These are phyloP conservation scores for Gorilla gorilla DNA, from an alignment of 2,113 vertebrate genomes.

Conservation along the genomic window DNA sequence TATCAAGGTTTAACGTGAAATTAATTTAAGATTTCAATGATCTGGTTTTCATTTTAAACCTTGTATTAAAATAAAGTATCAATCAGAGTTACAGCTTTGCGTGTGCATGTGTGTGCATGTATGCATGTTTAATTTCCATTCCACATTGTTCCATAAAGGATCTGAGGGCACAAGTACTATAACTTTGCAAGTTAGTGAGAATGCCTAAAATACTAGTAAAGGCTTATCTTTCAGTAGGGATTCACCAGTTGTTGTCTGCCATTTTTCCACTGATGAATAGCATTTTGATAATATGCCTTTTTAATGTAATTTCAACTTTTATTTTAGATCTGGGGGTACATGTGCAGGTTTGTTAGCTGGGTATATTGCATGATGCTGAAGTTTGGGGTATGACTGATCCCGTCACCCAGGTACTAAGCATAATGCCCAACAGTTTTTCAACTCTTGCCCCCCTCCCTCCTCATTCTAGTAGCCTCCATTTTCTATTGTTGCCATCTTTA, in stretches of 20 bases:
- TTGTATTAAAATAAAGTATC: neutral
- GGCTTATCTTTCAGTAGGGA: neutral
- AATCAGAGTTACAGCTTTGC: neutral
- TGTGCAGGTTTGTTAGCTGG: no score
- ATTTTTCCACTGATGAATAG: neutral
- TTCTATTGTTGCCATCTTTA: no score
- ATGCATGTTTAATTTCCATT: neutral
- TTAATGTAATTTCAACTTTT: no score
- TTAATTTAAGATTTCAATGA: neutral
- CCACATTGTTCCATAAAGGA: neutral
- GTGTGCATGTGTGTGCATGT: neutral
- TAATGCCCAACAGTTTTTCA: no score
- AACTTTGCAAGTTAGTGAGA: neutral
- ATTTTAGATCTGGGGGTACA: no score
- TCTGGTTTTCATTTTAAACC: neutral
- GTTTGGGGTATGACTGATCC: no score
- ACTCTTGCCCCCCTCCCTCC: no score
- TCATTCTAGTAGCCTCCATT: no score
- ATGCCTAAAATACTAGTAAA: neutral
- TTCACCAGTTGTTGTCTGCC: neutral
- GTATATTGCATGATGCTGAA: no score
- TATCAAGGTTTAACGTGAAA: neutral
- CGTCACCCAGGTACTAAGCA: no score
- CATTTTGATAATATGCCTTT: neutral
- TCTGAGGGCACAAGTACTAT: neutral